Conservation (phyloP, 2,113 vertebrate species). For the Carettochelys insculpta region DNA sequence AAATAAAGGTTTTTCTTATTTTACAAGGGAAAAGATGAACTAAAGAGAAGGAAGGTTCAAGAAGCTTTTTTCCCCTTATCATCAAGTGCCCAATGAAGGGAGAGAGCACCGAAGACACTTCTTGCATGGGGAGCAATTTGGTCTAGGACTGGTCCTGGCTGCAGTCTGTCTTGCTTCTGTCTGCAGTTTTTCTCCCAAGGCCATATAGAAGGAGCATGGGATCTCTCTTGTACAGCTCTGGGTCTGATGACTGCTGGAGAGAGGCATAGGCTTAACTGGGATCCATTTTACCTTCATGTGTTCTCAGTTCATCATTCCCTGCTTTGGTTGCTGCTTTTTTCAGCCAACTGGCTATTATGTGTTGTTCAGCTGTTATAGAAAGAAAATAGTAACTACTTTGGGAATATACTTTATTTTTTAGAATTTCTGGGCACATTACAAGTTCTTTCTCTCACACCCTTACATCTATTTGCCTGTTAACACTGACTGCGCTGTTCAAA, state of each 20-base stretch:
- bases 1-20: no score
- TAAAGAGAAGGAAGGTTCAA: no score
- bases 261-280: neutral
- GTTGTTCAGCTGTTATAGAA: neutral
- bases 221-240: neutral
- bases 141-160: neutral
- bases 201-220: neutral
- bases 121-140: no score
- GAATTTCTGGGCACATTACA: neutral
- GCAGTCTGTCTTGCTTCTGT: neutral
- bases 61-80: no score
- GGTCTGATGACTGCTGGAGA: neutral
- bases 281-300: neutral
- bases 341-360: no score
- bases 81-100: no score
- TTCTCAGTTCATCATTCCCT: neutral
- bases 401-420: neutral
- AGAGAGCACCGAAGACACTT: no score
- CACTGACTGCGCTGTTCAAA: neutral
- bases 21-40: no score
- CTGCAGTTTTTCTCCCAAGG: neutral
- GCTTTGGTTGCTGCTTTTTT: no score
- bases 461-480: neutral
- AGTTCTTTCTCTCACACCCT: neutral
- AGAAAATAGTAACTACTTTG: neutral